A percentile compares a stretch with the other conserved stretches of the same genome.
Conservation (phyloP, 2,797 vertebrate species). For the Sebastes alutus region DNA sequence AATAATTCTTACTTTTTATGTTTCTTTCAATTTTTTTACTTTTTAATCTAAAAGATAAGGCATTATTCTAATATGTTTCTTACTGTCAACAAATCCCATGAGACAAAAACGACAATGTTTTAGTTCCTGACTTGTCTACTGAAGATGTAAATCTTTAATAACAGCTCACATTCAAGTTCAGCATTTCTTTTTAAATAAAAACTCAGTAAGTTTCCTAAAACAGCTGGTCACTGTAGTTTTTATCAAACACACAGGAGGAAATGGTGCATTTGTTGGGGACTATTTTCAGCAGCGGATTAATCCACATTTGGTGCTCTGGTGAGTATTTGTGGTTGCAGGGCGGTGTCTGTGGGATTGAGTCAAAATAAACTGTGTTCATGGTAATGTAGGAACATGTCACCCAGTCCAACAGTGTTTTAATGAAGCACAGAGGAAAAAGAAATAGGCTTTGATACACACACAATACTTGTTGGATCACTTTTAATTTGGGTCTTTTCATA, state of each 20-base stretch:
- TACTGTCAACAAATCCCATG: accelerated
- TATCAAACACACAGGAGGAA: not conserved
- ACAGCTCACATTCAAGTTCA: not conserved
- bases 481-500: not conserved
- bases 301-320: not conserved
- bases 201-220: not conserved
- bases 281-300: not conserved
- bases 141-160: not conserved
- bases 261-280: not conserved
- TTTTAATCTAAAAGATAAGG: not conserved
- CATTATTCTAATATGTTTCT: not conserved
- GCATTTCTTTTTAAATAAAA: not conserved
- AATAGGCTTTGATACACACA: not conserved
- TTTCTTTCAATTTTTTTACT: not conserved
- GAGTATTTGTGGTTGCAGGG: not conserved
- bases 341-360: accelerated
- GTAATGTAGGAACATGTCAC: too few species aligned
- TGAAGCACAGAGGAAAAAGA: not conserved
- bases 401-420: too few species aligned
- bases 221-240: not conserved
- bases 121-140: not conserved
- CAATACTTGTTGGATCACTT: not conserved
- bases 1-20: not conserved
- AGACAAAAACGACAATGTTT: not conserved
- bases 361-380: not conserved